phyloP scores from a whole-genome alignment of 1,140 invertebrate species.

The Batillaria attramentaria region DNA sequence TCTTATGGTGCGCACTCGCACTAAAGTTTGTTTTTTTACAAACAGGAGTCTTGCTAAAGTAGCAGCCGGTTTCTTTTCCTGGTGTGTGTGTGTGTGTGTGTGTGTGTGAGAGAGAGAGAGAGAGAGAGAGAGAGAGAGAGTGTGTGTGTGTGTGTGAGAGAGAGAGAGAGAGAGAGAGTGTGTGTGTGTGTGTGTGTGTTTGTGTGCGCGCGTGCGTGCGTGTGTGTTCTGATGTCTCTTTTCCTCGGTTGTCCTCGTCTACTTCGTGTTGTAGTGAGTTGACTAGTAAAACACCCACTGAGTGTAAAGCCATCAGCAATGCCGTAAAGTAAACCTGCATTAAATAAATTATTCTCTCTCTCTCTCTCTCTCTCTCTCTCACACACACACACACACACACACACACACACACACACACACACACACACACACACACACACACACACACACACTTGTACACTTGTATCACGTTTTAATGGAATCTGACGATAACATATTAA shows the following conservation, averaged over 20 bases:
- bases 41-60: too few relatives aligned
- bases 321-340: not conserved
- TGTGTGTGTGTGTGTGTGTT: not conserved
- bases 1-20: not conserved
- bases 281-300: not conserved
- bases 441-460: not conserved
- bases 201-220: not conserved
- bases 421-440: not conserved
- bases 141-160: not conserved
- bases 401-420: not conserved
- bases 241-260: not conserved
- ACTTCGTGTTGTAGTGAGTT: not conserved
- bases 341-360: not conserved
- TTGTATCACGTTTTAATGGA: too few relatives aligned
- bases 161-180: not conserved
- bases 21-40: not conserved
- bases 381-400: slow-evolving; percentile 2
- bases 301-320: not conserved
- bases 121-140: not conserved
- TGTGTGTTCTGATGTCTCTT: not conserved
- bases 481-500: too few relatives aligned
- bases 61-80: too few relatives aligned
- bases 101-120: not conserved
- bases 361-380: not conserved
- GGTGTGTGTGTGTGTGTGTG: too few relatives aligned